Base-by-base conservation (phyloP, 2,888 invertebrate species). In the Lithophane semibrunnea region DNA sequence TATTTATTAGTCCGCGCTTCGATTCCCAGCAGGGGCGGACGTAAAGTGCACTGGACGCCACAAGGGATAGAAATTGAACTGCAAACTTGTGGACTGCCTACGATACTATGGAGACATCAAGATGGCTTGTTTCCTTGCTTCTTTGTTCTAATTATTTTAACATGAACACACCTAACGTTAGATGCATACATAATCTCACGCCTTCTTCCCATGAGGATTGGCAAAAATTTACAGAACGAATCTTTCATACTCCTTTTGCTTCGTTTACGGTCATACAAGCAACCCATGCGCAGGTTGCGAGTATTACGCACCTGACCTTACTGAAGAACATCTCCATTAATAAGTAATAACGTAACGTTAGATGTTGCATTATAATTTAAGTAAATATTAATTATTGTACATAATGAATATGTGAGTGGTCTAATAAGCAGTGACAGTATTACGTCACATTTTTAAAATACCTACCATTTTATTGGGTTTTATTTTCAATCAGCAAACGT, bases 1-100 rank as follows among this genome's bases (percentile, higher is more conserved):
- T 87, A 91, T 92, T 91, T 90, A 87, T 85, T 87, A 88, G 86
- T 90, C 85, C 84, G 73, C 84, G 87, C 85, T 91, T 91, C 87
- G 89, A 91, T 88, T 91, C 88, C 88, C 84, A 73, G 86, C 61
- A 64, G 84, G 68, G n/a, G 66, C 69, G 60, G 79, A 85, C 79
- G 81, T 87, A 88, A 18, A 8, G 87, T 86, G 88, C 88, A 88
- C 78, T 75, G 80, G 86, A 88, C 74, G 61, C 70, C 16, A 29
- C 75, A 37, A 37, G 21, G 29, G 8, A 12, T 63, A 16, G 44
- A 29, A 29, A 29, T 29, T 3, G 37, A 64, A 2, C 12, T 18
- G 64, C 24, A 54, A 60, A 49, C 1, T 61, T n/a, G 9, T 75
- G 56, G 76, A 85, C 49, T 83, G 77, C 52, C 42, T 56, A 5